Evolutionary conservation across 2,113 vertebrate genomes (phyloP), one percentile per base, ranked within the genome.

Genomic region (Struthidea cinerea): DNA sequence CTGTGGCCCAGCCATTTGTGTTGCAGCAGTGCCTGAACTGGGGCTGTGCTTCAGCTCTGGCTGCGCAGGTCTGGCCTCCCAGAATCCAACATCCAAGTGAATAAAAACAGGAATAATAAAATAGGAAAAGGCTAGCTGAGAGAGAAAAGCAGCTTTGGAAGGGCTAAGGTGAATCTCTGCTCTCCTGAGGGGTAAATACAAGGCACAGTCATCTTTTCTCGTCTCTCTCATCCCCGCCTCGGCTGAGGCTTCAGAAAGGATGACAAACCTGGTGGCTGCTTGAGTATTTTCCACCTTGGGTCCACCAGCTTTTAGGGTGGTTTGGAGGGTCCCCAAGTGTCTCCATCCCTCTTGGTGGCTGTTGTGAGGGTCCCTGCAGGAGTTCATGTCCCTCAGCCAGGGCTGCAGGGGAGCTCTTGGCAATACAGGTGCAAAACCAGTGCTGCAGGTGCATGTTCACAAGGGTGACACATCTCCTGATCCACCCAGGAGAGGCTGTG

Each of bases 171-270:
- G 46, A 69, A 50, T 50, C 30, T 56, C 50, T 79, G 37, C 56
- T 37, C 35, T 85, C 23, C 16, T 50, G 32, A 24, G 52, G 52
- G 44, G 8, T 75, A 44, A 55, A 28, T 41, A 53, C 49, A 73
- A 64, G 19, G 17, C 32, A 16, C 5, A 2, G 5, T 65, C 27
- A 17, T 78, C 37, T n/a, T 83, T 75, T 71, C 18, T 67, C 8
- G 9, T 12, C 8, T 76, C 32, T 89, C 35, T 61, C 10, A 8
- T 65, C 30, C 6, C 13, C 9, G 63, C 17, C n/a, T 44, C 1
- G 0, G 3, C 50, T 0, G 3, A 71, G 47, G 7, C 16, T 55
- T 16, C 49, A 21, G 19, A 20, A 33, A 37, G 30, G 22, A 21
- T 80, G 57, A 21, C 28, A 84, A 55, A 55, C 33, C 35, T 5